Conservation (phyloP, 2,797 vertebrate species). For the Sebastiscus albofasciatus region DNA sequence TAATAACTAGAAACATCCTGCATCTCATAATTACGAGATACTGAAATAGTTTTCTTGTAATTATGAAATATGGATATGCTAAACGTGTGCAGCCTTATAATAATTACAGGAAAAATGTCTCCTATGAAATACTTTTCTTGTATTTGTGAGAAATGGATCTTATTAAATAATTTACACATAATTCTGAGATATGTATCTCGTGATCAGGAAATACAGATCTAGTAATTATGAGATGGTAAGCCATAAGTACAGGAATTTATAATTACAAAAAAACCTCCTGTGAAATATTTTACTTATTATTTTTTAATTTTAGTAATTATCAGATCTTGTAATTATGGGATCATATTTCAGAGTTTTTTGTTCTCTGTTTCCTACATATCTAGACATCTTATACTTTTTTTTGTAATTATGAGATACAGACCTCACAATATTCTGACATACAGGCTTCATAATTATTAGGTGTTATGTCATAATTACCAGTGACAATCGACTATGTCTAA, state of each 20-base stretch:
- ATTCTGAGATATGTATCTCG: background rate
- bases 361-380: background rate
- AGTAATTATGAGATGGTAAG: background rate
- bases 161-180: background rate
- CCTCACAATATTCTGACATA: too few relatives aligned
- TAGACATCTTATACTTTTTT: background rate
- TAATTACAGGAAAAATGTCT: background rate
- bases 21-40: background rate
- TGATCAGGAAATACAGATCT: background rate
- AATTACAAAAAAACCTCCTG: background rate
- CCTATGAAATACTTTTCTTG: background rate
- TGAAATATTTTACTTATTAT: background rate
- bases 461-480: background rate
- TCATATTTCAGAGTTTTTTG: background rate
- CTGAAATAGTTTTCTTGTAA: background rate
- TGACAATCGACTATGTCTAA: background rate
- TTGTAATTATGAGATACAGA: background rate
- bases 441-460: too few relatives aligned
- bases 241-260: background rate
- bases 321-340: background rate
- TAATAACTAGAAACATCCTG: background rate
- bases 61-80: background rate
- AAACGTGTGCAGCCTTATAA: background rate
- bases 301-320: too few relatives aligned
- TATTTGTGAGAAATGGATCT: background rate